Conservation (phyloP, 2,888 invertebrate species). For the Drosophila sordidula region DNA sequence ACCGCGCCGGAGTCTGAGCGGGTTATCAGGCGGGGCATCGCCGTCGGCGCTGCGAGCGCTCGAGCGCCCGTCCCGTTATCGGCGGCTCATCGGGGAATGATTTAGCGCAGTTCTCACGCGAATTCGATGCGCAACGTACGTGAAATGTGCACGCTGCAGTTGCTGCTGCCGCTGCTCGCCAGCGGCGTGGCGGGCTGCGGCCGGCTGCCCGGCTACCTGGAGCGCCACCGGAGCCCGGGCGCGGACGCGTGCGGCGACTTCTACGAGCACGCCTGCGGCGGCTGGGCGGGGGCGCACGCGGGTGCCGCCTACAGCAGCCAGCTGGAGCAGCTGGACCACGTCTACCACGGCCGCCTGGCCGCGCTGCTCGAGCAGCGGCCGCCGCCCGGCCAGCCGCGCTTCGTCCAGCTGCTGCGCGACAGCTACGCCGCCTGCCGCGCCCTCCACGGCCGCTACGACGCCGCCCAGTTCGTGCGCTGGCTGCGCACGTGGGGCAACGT, state of each 20-base stretch:
- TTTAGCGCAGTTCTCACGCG: constrained; percentile 32
- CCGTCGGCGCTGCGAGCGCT: background rate
- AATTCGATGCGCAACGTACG: constrained; percentile 12
- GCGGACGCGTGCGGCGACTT: constrained; percentile 48
- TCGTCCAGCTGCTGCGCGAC: constrained; percentile 32
- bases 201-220: constrained; percentile 20
- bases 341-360: constrained; percentile 39
- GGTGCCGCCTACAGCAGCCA: constrained; percentile 23
- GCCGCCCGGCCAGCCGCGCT: constrained; percentile 3
- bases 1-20: background rate
- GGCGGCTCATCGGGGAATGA: constrained; percentile 15
- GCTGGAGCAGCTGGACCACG: constrained; percentile 43
- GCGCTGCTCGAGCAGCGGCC: background rate
- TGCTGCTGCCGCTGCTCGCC: constrained; percentile 1
- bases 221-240: constrained; percentile 16
- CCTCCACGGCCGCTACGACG: constrained; percentile 5
- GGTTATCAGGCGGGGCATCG: constrained; percentile 17
- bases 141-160: constrained; percentile 21
- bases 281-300: constrained; percentile 34
- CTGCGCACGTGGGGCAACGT: constrained; percentile 10
- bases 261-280: constrained; percentile 59
- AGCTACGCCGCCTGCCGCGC: constrained; percentile 49
- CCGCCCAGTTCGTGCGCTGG: constrained; percentile 22
- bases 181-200: background rate
- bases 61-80: constrained; percentile 7